Conservation (phyloP, 2,797 vertebrate genomes). For the Silurus aristotelis region DNA sequence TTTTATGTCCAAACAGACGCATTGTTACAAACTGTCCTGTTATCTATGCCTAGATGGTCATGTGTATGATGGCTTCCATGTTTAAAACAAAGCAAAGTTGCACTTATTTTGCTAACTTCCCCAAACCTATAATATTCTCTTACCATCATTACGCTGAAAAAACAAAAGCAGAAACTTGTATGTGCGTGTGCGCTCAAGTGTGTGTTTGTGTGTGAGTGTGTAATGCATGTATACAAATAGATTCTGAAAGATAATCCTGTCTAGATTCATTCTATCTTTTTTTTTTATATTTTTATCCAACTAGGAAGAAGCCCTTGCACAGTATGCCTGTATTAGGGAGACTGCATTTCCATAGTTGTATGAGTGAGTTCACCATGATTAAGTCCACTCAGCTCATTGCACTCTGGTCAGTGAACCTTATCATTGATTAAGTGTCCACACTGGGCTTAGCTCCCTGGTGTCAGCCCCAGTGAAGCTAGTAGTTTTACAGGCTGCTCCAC, state of each 20-base stretch:
- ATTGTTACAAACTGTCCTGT: no score
- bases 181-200: no score
- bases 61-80: no score
- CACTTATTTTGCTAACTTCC: no score
- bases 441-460: constrained; percentile 52
- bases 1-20: no score
- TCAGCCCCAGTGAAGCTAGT: constrained; percentile 50
- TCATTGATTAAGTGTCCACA: constrained; percentile 60
- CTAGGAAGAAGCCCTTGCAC: neutral
- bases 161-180: no score
- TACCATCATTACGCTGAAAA: no score
- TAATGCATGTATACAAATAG: no score
- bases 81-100: no score
- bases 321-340: neutral
- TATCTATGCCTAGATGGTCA: no score
- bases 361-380: constrained; percentile 2
- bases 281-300: neutral
- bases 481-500: constrained; percentile 66
- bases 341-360: constrained; percentile 18
- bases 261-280: neutral
- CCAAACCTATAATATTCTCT: no score
- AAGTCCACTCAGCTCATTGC: constrained; percentile 10
- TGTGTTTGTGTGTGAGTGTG: no score
- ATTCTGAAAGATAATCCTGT: neutral
- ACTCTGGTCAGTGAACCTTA: constrained; percentile 41